phyloP scores from a whole-genome alignment of 2,113 vertebrate genomes.

The Pomatostomus ruficeps region DNA sequence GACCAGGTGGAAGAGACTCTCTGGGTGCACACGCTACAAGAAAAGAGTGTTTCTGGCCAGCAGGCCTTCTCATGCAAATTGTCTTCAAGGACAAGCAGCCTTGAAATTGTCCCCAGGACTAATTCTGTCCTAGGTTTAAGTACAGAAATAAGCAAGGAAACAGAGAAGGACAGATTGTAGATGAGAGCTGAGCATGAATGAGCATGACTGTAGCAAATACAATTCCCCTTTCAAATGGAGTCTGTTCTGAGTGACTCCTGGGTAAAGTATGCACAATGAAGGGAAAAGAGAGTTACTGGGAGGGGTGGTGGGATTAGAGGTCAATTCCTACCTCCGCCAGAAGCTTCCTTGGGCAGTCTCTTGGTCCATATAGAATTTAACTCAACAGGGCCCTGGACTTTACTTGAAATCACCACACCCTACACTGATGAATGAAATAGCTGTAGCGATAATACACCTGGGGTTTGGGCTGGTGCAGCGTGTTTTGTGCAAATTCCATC shows the following conservation, averaged over 20 bases:
- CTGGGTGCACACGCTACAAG: not conserved
- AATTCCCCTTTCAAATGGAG: not conserved
- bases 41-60: not conserved
- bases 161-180: not conserved
- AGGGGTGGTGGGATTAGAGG: not conserved
- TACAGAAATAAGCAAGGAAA: not conserved
- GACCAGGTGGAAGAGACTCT: not conserved
- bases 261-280: rapidly evolving
- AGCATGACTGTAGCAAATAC: not conserved
- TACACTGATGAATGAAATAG: not conserved
- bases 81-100: not conserved
- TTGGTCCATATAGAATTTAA: not conserved
- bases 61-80: not conserved
- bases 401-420: not conserved
- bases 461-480: not conserved
- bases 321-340: not conserved
- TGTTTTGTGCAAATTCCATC: not conserved
- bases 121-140: not conserved
- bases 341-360: not conserved
- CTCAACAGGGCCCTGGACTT: not conserved
- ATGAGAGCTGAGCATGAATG: not conserved
- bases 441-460: not conserved
- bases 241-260: not conserved
- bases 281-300: not conserved
- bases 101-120: not conserved